phyloP scores from a whole-genome alignment of 2,797 vertebrate species.

The Spea hammondii region DNA sequence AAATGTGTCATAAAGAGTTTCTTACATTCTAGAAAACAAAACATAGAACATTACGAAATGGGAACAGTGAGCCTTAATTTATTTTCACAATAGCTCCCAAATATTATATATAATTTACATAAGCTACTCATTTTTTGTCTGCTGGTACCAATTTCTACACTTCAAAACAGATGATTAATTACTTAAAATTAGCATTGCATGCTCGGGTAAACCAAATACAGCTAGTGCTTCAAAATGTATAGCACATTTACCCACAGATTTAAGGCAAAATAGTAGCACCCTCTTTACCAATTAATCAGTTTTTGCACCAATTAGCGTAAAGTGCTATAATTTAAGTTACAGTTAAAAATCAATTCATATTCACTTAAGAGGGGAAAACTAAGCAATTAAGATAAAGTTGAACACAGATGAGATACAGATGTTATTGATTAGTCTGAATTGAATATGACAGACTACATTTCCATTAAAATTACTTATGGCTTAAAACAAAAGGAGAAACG shows the following conservation, averaged over 20 bases:
- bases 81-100: constrained; percentile 26
- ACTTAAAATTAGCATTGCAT: constrained; percentile 52
- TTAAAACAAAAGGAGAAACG: background rate
- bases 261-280: constrained; percentile 52
- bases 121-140: background rate
- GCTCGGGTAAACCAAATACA: constrained; percentile 54
- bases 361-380: constrained; percentile 63
- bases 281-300: constrained; percentile 63
- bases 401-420: constrained; percentile 53
- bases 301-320: constrained; percentile 63
- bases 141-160: constrained; percentile 49
- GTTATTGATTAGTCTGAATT: constrained; percentile 51
- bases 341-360: constrained; percentile 70
- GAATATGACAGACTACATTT: constrained; percentile 5
- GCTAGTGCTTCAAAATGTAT: constrained; percentile 23
- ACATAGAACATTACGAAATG: background rate
- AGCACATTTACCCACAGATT: constrained; percentile 49
- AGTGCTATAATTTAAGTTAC: constrained; percentile 65
- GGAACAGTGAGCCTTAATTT: constrained; percentile 10
- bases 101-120: constrained; percentile 27
- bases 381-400: constrained; percentile 59
- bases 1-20: constrained; percentile 8
- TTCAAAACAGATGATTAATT: constrained; percentile 57
- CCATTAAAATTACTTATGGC: background rate
- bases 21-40: background rate